Evolutionary conservation across 2,113 vertebrate species (phyloP), one percentile per base, ranked within the genome.

Genomic region (Pedetes capensis): DNA sequence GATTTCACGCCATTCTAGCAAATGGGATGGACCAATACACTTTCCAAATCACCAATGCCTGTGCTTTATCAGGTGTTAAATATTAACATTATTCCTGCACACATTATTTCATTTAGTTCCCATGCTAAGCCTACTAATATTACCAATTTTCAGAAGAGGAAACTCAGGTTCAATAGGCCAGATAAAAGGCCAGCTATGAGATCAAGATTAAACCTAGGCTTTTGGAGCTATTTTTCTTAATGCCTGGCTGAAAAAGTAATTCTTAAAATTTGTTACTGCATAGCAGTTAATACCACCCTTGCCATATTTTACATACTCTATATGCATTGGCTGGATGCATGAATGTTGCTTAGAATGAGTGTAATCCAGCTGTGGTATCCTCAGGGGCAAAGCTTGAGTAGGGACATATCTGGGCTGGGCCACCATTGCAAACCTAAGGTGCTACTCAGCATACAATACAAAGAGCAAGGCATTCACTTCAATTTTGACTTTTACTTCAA

Each of bases 401-500:
- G 3, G 17, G 4, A 42, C 53, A 42, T 47, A 7, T 55, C 37
- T 59, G 5, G 1, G 12, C 25, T 68, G 7, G 42, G 69, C 59
- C 57, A 64, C 44, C 13, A 4, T 76, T 86, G n/a, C 3, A 5
- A 63, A 44, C 32, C 75, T 17, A 81, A 51, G 49, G 37, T 6
- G 5, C 1, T 2, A 49, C 32, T 47, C 63, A 7, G 17, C 20
- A 82, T 75, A 53, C 34, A 23, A 27, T 76, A 61, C 10, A 75
- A 49, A 95, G 6, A 95, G 59, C n/a, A 83, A 96, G 81, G 34
- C 55, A 90, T 87, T 93, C 90, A 57, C 42, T 92, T 96, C 57
- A 55, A 82, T 96, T 90, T 44, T 96, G 57, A 83, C 72, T 95
- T 97, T 97, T 71, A 88, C 91, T 94, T 96, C 81, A 79, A 79